Evolutionary conservation across 2,113 vertebrate genomes (phyloP), one percentile per base, ranked within the genome.

Genomic region (Pavo muticus): DNA sequence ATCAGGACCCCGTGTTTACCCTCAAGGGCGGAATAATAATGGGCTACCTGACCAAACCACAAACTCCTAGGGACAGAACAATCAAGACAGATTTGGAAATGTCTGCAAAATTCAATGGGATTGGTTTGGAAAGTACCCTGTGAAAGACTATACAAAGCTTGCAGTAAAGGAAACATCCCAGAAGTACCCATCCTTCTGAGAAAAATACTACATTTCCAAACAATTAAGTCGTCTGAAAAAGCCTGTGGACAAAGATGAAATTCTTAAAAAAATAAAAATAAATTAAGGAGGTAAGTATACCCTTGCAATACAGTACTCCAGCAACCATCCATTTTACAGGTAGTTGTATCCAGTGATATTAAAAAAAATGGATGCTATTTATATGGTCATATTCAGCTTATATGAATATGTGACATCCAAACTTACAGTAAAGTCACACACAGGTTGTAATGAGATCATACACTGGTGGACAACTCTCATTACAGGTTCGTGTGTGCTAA

Each of bases 81-180:
- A 92, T 91, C 25, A 47, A 87, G 42, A 25, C 50, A 75, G 9
- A 79, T 76, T 93, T 84, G 35, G 90, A 94, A 91, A 89, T 25
- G 7, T 30, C 57, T 89, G 19, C 14, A 74, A 88, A 92, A 87
- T 57, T 71, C 52, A 78, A 39, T 39, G 29, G 52, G n/a, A 47
- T 10, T 40, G 35, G 6, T 75, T 69, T 84, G 32, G 19, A 83
- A 82, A 50, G 6, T 5, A 6, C 8, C 14, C 14, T 35, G 19
- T 69, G 44, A 75, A 87, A 79, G 42, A 25, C 1, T 57, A 5
- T 35, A 15, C 39, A 72, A 88, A 87, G 6, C 54, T 8, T 72
- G 21, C 57, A 60, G 15, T 30, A 67, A 67, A 84, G 77, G 56
- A 75, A 11, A 77, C 2, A 57, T 44, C 27, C 5, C 50, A 72